A percentile compares a stretch with the other conserved stretches of the same genome.
Conservation (phyloP, 2,888 invertebrate genomes). For the Anoplius nigerrimus region DNA sequence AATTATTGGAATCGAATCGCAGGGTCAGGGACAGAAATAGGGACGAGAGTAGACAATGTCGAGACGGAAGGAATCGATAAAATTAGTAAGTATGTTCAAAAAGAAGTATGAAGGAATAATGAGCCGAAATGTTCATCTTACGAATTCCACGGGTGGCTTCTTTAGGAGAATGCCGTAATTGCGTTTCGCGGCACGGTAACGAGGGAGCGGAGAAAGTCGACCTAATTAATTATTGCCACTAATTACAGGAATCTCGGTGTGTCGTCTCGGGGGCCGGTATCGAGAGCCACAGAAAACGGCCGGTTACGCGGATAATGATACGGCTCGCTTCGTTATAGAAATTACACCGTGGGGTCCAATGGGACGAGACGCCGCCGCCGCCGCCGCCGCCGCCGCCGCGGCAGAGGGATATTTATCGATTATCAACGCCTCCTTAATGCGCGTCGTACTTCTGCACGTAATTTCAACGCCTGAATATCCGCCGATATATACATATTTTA, state of each 20-base stretch:
- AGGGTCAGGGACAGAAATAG: too few species aligned
- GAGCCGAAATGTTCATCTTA: not conserved
- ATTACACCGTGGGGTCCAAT: slow-evolving; percentile 6
- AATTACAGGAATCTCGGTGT: slow-evolving; percentile 38
- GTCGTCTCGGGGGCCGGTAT: not conserved
- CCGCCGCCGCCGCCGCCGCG: too few species aligned
- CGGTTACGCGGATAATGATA: slow-evolving; percentile 24
- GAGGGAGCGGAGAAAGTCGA: slow-evolving; percentile 24
- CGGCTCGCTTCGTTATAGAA: slow-evolving; percentile 15
- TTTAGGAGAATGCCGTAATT: slow-evolving; percentile 37
- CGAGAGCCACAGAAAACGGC: slow-evolving; percentile 4
- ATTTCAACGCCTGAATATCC: slow-evolving; percentile 5
- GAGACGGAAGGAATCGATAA: too few species aligned
- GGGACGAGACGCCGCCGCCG: too few species aligned
- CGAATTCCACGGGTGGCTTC: not conserved
- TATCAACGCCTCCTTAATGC: slow-evolving; percentile 37
- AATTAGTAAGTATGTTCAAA: too few species aligned
- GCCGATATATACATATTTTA: slow-evolving; percentile 3
- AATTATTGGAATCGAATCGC: too few species aligned
- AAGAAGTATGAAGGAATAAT: too few species aligned
- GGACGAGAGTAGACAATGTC: too few species aligned
- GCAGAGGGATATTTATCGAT: slow-evolving; percentile 30
- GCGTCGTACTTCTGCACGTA: slow-evolving; percentile 3
- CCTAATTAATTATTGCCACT: slow-evolving; percentile 44
- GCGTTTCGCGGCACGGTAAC: not conserved